Conservation (phyloP, 1,140 invertebrate species). For the Helicoverpa armigera region DNA sequence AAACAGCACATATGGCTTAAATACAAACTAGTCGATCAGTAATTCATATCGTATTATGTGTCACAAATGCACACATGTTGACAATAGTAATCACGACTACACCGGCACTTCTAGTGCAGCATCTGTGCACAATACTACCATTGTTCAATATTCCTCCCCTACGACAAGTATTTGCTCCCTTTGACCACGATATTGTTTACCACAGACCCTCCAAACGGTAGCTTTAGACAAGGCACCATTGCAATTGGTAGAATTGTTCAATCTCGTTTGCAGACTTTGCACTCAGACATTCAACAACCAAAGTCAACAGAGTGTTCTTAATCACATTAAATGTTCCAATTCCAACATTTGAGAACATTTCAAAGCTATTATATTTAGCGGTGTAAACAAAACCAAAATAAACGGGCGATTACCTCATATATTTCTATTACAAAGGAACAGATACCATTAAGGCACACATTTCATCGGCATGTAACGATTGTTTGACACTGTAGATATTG, state of each 20-base stretch:
- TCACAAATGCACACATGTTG: slow-evolving; percentile 48
- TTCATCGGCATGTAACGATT: slow-evolving; percentile 16
- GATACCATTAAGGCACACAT: slow-evolving; percentile 30
- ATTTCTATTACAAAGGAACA: slow-evolving; percentile 30
- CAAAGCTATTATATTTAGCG: slow-evolving; percentile 29
- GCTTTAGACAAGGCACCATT: neutral
- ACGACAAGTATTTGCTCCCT: slow-evolving; percentile 44
- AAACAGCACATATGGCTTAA: slow-evolving; percentile 23
- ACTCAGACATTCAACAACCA: neutral
- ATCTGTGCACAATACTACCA: slow-evolving; percentile 63
- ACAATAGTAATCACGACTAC: slow-evolving; percentile 5
- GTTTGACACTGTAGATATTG: slow-evolving; percentile 37
- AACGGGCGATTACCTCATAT: slow-evolving; percentile 23
- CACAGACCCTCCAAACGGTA: slow-evolving; percentile 3
- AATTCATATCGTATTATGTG: slow-evolving; percentile 22
- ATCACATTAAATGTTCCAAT: slow-evolving; percentile 16
- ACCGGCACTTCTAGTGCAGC: slow-evolving; percentile 50
- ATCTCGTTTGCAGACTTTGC: neutral
- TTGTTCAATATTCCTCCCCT: slow-evolving; percentile 22
- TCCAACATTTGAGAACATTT: slow-evolving; percentile 21
- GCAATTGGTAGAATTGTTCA: neutral
- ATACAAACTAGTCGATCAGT: slow-evolving; percentile 18
- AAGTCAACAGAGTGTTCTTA: slow-evolving; percentile 7
- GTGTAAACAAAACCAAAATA: slow-evolving; percentile 35
- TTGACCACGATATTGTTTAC: slow-evolving; percentile 34